Base-by-base conservation (phyloP, 1,140 invertebrate genomes). In the Drosophila azteca region DNA sequence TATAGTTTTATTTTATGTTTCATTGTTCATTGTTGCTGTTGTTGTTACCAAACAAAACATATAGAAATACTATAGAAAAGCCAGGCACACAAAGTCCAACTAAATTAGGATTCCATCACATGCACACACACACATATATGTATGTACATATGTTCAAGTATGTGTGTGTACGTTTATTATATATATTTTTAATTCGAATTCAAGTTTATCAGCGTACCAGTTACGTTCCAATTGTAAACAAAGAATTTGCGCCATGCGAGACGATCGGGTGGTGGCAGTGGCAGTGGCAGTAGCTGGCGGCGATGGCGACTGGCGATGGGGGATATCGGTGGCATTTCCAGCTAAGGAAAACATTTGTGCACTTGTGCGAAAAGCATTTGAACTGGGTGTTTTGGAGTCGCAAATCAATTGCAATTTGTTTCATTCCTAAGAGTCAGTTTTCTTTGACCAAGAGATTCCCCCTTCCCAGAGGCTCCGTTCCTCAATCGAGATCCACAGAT, bases 141-240 rank as follows among this genome's bases (percentile, higher is more conserved):
- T 20, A 45, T 24, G 5, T 26, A 6, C 24, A 26, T 26, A 5
- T 5, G 24, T 13, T 1, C 35, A 39, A 5, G 35, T 13, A 39
- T 22, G 13, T n/a, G 20, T 31, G n/a, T 6, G 3, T 35, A 3
- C 2, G 7, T 31, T n/a, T 15, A 43, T 57, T 45, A 51, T 58
- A 53, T 74, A 41, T 67, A 53, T 48, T 58, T 35, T 45, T 52
- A 59, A 39, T 63, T 77, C 26, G 52, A 61, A 44, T 60, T 63
- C 58, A 29, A 58, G 29, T 70, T 74, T 75, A 83, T 82, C 61
- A 65, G 57, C 63, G 49, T 65, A 57, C 43, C 49, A 49, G 15
- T 3, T 13, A 39, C 35, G 11, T 39, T 39, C 11, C 48, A 79
- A 85, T 84, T 84, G 81, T 84, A 85, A 81, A 84, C 81, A 85